Base-by-base conservation (phyloP, 92 coral and sea anemone genomes). In the Phenganax stokvisi region DNA sequence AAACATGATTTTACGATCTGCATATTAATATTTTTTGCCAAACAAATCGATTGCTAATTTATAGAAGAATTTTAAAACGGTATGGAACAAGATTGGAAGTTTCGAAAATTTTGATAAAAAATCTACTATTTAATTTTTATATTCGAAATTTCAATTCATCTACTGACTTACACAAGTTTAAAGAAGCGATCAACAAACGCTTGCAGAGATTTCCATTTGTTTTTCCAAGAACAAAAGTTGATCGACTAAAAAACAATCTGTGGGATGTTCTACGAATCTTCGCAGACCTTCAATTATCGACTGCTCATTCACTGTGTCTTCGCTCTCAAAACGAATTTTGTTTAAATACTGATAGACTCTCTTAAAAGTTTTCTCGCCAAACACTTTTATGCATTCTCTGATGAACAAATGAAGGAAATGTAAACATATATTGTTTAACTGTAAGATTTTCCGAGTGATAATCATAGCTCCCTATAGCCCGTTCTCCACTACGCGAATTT, bases 201-300 rank as follows among this genome's bases (percentile, higher is more conserved):
- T 90, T 28, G 92, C 90, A 52, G 91, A 89, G 63, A 92, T 93
- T 76, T 93, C 98, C 27, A 90, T 97, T 72, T 93, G 97, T 90
- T 91, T 93, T 55, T 93, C 98, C 94, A 93, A 89, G 64, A 93
- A 93, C 37, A 93, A 86, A 12, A 93, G 75, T 59, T 93, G 98
- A 81, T 93, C 98, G 31, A 93, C 98, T 4, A 93, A 81, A 57
- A 93, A 93, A 81, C 98, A 93, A 88, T 93, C 97, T 47, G 92
- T 79, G 0, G 98, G 93, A 51, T 89, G 89, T 57, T 81, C 89
- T 0, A 93, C 98, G 57, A 93, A 86, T 68, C 87, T 93, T 6
- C 89, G 82, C 60, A 93, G 89, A 37, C 92, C 92, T 53, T 87
- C 98, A 82, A 87, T 83, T 37, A 93, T 80, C 9, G 97, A 89